Conservation (phyloP, 1,140 invertebrate species). For the Adelges cooleyi region DNA sequence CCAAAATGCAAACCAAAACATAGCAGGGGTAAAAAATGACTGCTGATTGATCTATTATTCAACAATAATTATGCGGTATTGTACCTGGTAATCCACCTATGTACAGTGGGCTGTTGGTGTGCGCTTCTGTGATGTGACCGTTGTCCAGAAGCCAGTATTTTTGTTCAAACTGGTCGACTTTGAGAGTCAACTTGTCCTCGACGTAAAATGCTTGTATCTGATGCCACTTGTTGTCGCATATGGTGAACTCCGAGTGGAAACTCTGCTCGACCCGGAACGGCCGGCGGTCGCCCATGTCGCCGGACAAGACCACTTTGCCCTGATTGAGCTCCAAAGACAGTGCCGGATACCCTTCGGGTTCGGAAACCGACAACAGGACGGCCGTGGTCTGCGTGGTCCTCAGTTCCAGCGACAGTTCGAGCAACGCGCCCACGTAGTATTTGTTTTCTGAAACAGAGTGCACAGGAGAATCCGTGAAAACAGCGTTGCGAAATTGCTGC, state of each 20-base stretch:
- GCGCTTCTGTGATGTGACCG: conserved; percentile 39
- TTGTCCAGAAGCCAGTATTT: conserved; percentile 42
- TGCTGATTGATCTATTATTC: no score
- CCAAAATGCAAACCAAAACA: no score
- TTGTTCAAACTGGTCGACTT: conserved; percentile 54
- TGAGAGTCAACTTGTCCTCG: conserved; percentile 53
- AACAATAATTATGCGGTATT: no score
- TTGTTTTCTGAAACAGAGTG: conserved; percentile 52
- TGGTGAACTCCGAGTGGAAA: conserved; percentile 48
- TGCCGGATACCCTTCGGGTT: conserved; percentile 49
- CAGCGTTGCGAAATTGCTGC: no score
- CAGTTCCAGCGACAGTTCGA: conserved; percentile 71
- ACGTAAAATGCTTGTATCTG: conserved; percentile 60
- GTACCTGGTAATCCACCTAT: conserved; percentile 76
- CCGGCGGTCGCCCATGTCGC: conserved; percentile 52
- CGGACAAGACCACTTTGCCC: conserved; percentile 60
- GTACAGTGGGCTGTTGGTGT: conserved; percentile 54
- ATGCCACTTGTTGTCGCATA: conserved; percentile 84
- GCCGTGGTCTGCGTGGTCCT: conserved; percentile 69
- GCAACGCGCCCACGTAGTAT: conserved; percentile 53
- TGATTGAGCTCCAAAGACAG: conserved; percentile 64
- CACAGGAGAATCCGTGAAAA: no score
- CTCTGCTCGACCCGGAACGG: conserved; percentile 47
- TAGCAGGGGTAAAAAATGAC: no score
- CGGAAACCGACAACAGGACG: conserved; percentile 60